Evolutionary conservation across 2,888 invertebrate species (phyloP).

Genomic region (Artemia sinica): DNA sequence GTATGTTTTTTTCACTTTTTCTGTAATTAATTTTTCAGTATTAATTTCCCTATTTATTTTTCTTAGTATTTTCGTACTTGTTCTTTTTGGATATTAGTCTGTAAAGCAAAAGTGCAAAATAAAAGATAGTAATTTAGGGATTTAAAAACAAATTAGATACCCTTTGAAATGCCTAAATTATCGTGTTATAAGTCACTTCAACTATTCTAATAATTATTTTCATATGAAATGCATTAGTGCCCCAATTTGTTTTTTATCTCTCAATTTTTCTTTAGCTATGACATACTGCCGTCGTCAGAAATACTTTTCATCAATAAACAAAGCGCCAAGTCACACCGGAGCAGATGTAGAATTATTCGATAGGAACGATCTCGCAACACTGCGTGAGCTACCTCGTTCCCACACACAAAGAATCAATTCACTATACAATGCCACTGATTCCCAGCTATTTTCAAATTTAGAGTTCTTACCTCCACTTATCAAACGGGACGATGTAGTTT

Average conservation of each 20-base stretch:
- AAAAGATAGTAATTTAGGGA: no score
- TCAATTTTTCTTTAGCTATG: neutral
- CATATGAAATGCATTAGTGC: neutral
- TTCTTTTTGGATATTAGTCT: no score
- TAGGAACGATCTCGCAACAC: constrained; percentile 57
- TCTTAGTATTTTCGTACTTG: no score
- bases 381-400: constrained; percentile 59
- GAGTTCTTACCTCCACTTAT: constrained; percentile 61
- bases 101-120: no score
- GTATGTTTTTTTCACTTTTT: no score
- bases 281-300: constrained; percentile 42
- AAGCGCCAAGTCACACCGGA: constrained; percentile 25
- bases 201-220: no score
- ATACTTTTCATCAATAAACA: neutral
- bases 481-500: constrained; percentile 61
- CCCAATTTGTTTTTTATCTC: neutral
- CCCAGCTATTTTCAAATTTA: constrained; percentile 55
- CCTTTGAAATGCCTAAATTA: no score
- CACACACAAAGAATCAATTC: constrained; percentile 68
- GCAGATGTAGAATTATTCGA: constrained; percentile 33
- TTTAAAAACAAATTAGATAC: no score
- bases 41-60: no score
- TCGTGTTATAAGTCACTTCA: no score
- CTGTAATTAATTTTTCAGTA: no score
- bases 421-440: constrained; percentile 46